Percentiles rank a stretch among this genome's conserved stretches.
These are phyloP conservation scores for Akabosia matsudoensis DNA, from an alignment of 1,140 invertebrate genomes.

Conservation along the genomic window DNA sequence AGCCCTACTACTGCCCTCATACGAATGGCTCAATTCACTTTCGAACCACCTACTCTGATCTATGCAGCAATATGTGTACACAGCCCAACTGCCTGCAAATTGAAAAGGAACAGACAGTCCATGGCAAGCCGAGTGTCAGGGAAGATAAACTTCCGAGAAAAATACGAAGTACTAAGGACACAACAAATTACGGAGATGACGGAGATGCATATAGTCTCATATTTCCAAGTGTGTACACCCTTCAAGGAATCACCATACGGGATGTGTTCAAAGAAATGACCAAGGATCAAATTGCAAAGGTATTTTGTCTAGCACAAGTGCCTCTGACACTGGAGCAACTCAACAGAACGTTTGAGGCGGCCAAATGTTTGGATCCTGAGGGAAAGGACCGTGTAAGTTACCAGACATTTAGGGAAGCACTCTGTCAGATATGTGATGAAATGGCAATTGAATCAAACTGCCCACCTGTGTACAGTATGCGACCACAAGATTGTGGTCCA, in stretches of 20 bases:
- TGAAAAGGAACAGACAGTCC: constrained; percentile 28
- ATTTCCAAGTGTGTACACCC: constrained; percentile 42
- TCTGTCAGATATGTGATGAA: constrained; percentile 22
- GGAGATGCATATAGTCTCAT: constrained; percentile 43
- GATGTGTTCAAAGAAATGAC: constrained; percentile 42
- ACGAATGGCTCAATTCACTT: constrained; percentile 41
- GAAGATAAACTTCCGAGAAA: constrained; percentile 26
- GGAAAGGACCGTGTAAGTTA: constrained; percentile 39
- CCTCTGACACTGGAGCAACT: constrained; percentile 40
- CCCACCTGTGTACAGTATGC: neutral
- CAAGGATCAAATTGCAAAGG: constrained; percentile 31
- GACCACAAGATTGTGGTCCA: neutral
- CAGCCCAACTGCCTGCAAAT: constrained; percentile 18
- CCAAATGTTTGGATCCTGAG: constrained; percentile 39
- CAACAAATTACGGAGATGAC: constrained; percentile 43
- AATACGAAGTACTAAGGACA: constrained; percentile 34
- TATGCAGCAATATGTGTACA: constrained; percentile 34
- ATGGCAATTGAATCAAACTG: neutral
- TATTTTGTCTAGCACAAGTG: constrained; percentile 39
- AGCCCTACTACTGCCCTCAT: constrained; percentile 36
- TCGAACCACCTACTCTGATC: constrained; percentile 43
- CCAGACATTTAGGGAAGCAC: constrained; percentile 46
- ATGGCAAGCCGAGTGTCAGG: constrained; percentile 44
- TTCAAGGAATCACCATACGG: constrained; percentile 34
- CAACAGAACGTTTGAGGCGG: constrained; percentile 40